phyloP scores from a whole-genome alignment of 2,797 vertebrate species.

The Tragopan temminckii region DNA sequence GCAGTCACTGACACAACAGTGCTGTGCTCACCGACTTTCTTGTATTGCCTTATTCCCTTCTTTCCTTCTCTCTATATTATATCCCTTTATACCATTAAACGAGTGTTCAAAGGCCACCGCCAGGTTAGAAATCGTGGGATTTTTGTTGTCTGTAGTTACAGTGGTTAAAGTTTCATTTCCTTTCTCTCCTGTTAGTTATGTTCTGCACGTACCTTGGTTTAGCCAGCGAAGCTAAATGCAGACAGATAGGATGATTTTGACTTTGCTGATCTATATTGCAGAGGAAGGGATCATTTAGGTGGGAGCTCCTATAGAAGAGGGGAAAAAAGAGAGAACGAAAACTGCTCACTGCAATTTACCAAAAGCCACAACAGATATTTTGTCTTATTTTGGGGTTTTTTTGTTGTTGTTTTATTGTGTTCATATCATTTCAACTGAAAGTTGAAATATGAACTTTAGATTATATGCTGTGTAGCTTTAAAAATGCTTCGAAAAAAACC shows the following conservation, averaged over 20 bases:
- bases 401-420: background rate
- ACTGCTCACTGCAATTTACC: background rate
- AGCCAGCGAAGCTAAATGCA: background rate
- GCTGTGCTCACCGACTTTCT: rapidly evolving
- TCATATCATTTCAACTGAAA: background rate
- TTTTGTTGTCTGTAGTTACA: background rate
- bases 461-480: background rate
- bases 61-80: background rate
- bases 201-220: background rate
- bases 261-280: background rate
- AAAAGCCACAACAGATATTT: background rate
- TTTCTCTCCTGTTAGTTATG: background rate
- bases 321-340: constrained; percentile 16
- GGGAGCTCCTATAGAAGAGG: background rate
- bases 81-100: background rate
- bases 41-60: background rate
- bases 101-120: background rate
- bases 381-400: background rate
- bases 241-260: background rate
- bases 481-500: background rate
- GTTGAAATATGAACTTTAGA: background rate
- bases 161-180: background rate
- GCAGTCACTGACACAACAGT: background rate
- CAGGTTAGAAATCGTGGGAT: background rate
- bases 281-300: background rate